Base-by-base conservation (phyloP, 2,888 invertebrate genomes). In the Nymphalis c-album region DNA sequence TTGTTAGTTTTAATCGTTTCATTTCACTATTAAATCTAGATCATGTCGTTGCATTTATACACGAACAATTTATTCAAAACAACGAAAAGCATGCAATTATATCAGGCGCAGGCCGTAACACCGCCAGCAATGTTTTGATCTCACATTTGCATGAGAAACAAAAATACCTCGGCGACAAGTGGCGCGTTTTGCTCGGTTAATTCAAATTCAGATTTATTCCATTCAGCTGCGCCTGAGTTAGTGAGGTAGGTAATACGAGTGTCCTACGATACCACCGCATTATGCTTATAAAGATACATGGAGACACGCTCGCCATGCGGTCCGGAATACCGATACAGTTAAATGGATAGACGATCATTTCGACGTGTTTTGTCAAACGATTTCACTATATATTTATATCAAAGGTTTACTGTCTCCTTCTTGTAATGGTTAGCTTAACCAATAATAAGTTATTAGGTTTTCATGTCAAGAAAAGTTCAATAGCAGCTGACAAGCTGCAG, bases 71-170 rank as follows among this genome's bases (percentile, higher is more conserved):
- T 50, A 50, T 53, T 26, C 22, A 31, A 26, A 31, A 55, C 26
- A 31, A 17, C 53, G n/a, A n/a, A 55, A 31, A 31, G 31, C 53
- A 40, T 40, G 40, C 26, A 16, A 55, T 8, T 7, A 57, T 10
- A 57, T 5, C 8, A 8, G 18, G 18, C 40, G 13, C 40, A 40
- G 20, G 17, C 2, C 35, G 40, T 13, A 40, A 40, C 40, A 40
- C 40, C 40, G 40, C 55, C 0, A 55, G 57, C 57, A 40, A 40
- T 57, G 57, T 26, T 31, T 13, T 26, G 26, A 40, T 40, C 40
- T 67, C 70, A 71, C 70, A 77, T 78, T 79, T 76, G 74, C 79
- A 79, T 76, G 77, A 76, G 76, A 79, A 75, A 75, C 77, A 71
- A 60, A 75, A 75, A 73, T 76, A 74, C 70, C 71, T 73, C 69